Evolutionary conservation across 2,888 invertebrate genomes (phyloP).

Genomic region (Crepidodera aurea): DNA sequence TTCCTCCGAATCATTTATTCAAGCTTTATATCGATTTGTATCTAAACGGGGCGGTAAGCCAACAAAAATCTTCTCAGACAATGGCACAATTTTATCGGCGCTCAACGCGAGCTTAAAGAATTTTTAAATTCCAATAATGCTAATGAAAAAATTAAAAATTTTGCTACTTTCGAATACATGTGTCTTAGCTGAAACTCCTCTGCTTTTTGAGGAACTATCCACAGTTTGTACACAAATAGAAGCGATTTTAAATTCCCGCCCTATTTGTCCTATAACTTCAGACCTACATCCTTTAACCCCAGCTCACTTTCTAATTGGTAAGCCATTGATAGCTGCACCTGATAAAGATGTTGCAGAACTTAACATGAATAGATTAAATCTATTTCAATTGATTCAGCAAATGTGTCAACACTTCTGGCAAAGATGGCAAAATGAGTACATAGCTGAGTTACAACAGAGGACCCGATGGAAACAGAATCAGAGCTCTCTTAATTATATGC

Average conservation of each 20-base stretch:
- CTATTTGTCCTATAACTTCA: conserved; percentile 33
- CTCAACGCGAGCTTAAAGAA: conserved; percentile 20
- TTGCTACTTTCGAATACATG: too few relatives aligned
- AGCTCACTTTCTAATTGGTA: conserved; percentile 10
- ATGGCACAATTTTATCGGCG: conserved; percentile 44
- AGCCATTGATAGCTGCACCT: conserved; percentile 3
- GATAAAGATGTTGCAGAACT: conserved; percentile 8
- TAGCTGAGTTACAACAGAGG: conserved; percentile 8
- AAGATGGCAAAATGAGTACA: conserved; percentile 17
- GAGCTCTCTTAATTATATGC: background rate
- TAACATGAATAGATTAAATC: conserved; percentile 3
- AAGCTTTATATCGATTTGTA: conserved; percentile 8
- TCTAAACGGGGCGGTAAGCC: conserved; percentile 21
- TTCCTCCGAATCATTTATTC: conserved; percentile 21
- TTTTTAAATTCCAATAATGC: conserved; percentile 18
- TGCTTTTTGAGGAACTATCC: conserved; percentile 39
- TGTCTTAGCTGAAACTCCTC: conserved; percentile 19
- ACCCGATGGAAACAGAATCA: conserved; percentile 2
- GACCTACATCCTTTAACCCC: conserved; percentile 2
- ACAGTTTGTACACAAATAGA: conserved; percentile 46
- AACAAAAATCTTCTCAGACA: conserved; percentile 33
- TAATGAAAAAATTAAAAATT: too few relatives aligned
- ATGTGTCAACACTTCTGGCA: conserved; percentile 12
- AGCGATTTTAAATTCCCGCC: conserved; percentile 49
- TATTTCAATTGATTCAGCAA: background rate